Evolutionary conservation across 64 coral and sea anemone species (phyloP).

Genomic region (Pachyseris speciosa): DNA sequence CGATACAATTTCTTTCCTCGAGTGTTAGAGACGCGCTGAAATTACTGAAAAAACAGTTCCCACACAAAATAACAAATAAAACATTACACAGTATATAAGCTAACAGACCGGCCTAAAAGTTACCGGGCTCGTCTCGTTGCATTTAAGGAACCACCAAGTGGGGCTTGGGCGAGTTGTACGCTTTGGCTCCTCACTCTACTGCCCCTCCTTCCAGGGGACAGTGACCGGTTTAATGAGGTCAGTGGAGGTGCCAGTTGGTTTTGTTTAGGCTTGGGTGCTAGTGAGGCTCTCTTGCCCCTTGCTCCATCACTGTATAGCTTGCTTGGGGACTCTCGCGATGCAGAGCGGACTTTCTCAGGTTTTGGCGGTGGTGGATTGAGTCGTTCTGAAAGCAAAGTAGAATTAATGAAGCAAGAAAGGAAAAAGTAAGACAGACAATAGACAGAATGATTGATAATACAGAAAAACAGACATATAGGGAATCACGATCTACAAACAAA

Average conservation of each 20-base stretch:
- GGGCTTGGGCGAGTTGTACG: conserved; percentile 74
- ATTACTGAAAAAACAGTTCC: no score
- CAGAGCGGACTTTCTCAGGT: conserved; percentile 51
- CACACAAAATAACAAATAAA: no score
- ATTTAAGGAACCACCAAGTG: conserved; percentile 52
- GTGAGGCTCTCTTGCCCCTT: conserved; percentile 79
- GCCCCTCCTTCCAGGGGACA: conserved; percentile 54
- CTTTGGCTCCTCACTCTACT: conserved; percentile 90
- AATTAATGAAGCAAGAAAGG: neutral
- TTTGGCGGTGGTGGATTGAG: conserved; percentile 88
- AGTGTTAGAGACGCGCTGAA: no score
- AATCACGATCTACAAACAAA: neutral
- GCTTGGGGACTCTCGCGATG: conserved; percentile 29
- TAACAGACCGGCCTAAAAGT: neutral
- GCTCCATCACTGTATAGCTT: conserved; percentile 53
- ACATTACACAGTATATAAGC: no score
- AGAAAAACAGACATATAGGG: no score
- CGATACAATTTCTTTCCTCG: no score
- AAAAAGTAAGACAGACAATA: neutral
- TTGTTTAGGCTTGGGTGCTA: conserved; percentile 72
- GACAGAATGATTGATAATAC: neutral
- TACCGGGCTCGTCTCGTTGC: conserved; percentile 52
- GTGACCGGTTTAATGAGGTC: neutral
- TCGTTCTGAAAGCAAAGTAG: conserved; percentile 48
- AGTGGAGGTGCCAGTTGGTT: conserved; percentile 55